Percentiles rank a stretch among this genome's conserved stretches.
These are phyloP conservation scores for Tetramorium alpestre DNA, from an alignment of 1,140 invertebrate genomes.

Conservation along the genomic window DNA sequence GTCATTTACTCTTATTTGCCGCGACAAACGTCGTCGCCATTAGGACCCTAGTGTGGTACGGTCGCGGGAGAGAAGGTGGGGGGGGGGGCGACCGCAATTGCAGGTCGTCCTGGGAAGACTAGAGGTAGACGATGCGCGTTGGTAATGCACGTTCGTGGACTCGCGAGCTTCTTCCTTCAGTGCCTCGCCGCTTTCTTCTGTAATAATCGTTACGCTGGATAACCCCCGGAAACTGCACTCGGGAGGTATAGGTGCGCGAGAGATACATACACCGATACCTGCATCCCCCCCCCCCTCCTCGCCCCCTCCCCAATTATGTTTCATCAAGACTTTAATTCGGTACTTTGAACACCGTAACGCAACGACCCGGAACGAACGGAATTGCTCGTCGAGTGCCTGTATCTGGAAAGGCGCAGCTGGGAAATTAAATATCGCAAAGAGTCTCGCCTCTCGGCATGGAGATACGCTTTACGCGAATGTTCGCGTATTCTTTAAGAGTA, in stretches of 20 bases:
- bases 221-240: conserved; percentile 8
- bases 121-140: conserved; percentile 2
- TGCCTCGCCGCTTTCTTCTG: not conserved
- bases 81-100: not conserved
- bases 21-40: conserved; percentile 28
- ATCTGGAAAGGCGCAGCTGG: not conserved
- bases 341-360: conserved; percentile 58
- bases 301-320: conserved; percentile 30
- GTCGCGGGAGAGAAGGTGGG: not conserved
- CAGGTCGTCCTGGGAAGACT: conserved; percentile 33
- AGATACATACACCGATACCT: conserved; percentile 36
- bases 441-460: not conserved
- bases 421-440: conserved; percentile 46
- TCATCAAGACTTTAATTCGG: conserved; percentile 58
- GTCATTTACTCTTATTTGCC: conserved; percentile 46
- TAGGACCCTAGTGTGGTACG: not conserved
- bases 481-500: not conserved
- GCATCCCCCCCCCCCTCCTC: too few species aligned
- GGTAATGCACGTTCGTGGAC: not conserved
- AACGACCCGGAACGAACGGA: conserved; percentile 29
- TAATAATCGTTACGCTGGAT: conserved; percentile 66
- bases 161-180: not conserved
- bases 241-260: conserved; percentile 10
- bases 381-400: conserved; percentile 35
- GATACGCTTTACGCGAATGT: not conserved